Conservation (phyloP, 2,797 vertebrate species). For the Danio tinwini region DNA sequence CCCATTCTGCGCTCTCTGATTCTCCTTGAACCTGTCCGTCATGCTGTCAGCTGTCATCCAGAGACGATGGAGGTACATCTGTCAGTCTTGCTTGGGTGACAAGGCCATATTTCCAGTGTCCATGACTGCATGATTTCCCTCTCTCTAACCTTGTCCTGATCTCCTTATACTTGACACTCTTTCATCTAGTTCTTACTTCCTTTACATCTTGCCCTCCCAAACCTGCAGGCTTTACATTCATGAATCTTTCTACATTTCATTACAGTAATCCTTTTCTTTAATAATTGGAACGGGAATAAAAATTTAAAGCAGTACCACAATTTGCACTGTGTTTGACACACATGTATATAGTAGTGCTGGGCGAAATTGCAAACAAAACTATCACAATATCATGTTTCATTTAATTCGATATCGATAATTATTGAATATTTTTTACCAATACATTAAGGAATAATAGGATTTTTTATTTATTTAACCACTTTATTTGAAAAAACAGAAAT, state of each 20-base stretch:
- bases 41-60: conserved; percentile 69
- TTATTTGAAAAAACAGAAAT: no score
- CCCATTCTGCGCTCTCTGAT: conserved; percentile 29
- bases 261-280: not conserved
- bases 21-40: conserved; percentile 61
- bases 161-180: conserved; percentile 4
- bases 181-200: not conserved
- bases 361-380: no score
- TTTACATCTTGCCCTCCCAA: not conserved
- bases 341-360: no score
- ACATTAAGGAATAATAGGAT: no score
- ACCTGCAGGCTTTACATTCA: not conserved
- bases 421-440: no score
- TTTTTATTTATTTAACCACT: no score
- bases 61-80: conserved; percentile 51
- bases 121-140: conserved; percentile 43
- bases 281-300: not conserved
- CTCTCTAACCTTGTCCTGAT: conserved; percentile 33
- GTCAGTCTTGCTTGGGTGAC: conserved; percentile 61
- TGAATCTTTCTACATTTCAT: not conserved
- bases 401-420: no score
- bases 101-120: conserved; percentile 54
- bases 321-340: no score
- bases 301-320: no score
- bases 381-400: no score